Evolutionary conservation across 2,888 invertebrate genomes (phyloP).

Genomic region (Nesidiocoris tenuis): DNA sequence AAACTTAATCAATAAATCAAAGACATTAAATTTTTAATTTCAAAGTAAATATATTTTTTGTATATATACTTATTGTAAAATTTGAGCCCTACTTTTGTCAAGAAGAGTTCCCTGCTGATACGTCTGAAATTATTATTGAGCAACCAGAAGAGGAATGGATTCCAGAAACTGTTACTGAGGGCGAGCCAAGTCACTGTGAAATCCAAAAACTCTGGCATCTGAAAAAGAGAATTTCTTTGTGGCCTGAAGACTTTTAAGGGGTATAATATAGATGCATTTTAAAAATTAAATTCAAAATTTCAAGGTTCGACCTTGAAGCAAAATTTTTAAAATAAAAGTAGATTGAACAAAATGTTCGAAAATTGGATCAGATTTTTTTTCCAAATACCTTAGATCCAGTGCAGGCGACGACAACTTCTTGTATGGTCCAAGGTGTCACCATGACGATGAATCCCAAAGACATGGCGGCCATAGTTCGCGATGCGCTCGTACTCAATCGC

Average conservation of each 20-base stretch:
- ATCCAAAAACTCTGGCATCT: conserved; percentile 78
- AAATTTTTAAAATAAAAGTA: too few species aligned
- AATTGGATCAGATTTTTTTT: too few species aligned
- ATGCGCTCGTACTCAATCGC: conserved; percentile 75
- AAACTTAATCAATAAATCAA: conserved; percentile 8
- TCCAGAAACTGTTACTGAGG: conserved; percentile 86
- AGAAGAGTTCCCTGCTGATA: conserved; percentile 72
- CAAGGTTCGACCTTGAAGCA: too few species aligned
- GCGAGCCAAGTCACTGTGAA: conserved; percentile 85
- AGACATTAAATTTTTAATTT: not conserved
- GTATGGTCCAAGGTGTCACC: conserved; percentile 88
- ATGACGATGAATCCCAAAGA: conserved; percentile 87
- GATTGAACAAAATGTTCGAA: too few species aligned
- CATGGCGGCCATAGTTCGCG: conserved; percentile 88
- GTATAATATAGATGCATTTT: too few species aligned
- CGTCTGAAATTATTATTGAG: conserved; percentile 82
- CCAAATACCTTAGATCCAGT: conserved; percentile 80
- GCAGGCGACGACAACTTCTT: conserved; percentile 86
- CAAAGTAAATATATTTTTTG: too few species aligned
- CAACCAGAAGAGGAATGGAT: conserved; percentile 85
- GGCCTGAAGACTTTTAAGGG: too few species aligned
- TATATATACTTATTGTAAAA: too few species aligned
- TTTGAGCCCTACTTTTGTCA: conserved; percentile 68
- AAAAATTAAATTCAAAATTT: too few species aligned
- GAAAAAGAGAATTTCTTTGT: too few species aligned